A percentile compares a stretch with the other conserved stretches of the same genome.
These are phyloP conservation scores for Vidua macroura DNA, from an alignment of 2,113 vertebrate species.

Conservation along the genomic window DNA sequence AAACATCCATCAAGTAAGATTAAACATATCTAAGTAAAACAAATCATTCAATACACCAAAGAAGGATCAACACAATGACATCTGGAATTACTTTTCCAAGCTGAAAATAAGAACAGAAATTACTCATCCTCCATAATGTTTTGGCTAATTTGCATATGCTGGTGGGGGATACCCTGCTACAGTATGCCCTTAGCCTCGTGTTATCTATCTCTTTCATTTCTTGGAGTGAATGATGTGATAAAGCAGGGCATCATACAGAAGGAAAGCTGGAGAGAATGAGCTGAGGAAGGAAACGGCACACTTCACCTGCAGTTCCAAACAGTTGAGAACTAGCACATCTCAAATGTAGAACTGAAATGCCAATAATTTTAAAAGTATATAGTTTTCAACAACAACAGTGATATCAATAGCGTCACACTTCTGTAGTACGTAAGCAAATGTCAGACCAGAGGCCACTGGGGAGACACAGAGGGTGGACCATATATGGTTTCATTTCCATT, in stretches of 20 bases:
- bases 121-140: background rate
- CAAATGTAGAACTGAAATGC: background rate
- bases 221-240: fast-evolving
- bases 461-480: background rate
- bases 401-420: background rate
- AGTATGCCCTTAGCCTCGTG: background rate
- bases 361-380: background rate
- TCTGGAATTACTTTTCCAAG: background rate
- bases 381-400: background rate
- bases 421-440: background rate
- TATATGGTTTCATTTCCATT: background rate
- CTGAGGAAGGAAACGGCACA: background rate
- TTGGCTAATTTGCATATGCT: background rate
- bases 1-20: background rate
- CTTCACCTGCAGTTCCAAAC: background rate
- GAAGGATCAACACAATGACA: background rate
- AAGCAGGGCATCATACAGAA: background rate
- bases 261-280: background rate
- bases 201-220: background rate
- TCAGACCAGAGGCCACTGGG: background rate
- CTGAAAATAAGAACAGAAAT: background rate
- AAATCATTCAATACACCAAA: background rate
- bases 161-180: background rate
- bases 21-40: background rate
- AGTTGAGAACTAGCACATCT: background rate